phyloP scores from a whole-genome alignment of 2,888 invertebrate species.

The Branchellion lobata region DNA sequence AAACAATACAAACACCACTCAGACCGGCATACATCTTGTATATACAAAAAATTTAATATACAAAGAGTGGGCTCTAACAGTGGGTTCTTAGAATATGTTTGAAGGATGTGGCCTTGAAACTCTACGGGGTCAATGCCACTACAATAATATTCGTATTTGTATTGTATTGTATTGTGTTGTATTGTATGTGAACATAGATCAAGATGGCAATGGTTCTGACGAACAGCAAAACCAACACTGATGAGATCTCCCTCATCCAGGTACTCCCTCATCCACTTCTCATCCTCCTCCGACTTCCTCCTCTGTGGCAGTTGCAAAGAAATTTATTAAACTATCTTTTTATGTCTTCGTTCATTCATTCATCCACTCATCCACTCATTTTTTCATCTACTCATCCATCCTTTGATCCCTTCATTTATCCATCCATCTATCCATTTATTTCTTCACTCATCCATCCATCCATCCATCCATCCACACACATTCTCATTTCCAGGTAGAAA shows the following conservation, averaged over 20 bases:
- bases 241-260: constrained; percentile 74
- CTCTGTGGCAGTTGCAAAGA: constrained; percentile 66
- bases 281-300: constrained; percentile 88
- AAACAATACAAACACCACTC: too few species aligned
- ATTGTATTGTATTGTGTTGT: too few species aligned
- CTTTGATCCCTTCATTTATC: neutral
- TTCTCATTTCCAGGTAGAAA: constrained; percentile 93
- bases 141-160: too few species aligned
- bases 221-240: constrained; percentile 67
- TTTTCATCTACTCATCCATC: neutral
- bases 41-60: too few species aligned
- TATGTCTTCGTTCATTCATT: neutral
- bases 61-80: too few species aligned
- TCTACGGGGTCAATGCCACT: too few species aligned
- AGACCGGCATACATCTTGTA: too few species aligned
- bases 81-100: too few species aligned
- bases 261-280: constrained; percentile 93
- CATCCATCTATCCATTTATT: neutral
- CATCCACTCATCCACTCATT: too few species aligned
- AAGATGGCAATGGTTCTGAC: neutral
- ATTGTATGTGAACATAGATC: too few species aligned
- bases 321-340: constrained; percentile 8
- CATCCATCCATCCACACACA: constrained; percentile 64
- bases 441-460: too few species aligned
- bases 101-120: too few species aligned